Evolutionary conservation across 2,888 invertebrate species (phyloP).

Genomic region (Orthonevra nobilis): DNA sequence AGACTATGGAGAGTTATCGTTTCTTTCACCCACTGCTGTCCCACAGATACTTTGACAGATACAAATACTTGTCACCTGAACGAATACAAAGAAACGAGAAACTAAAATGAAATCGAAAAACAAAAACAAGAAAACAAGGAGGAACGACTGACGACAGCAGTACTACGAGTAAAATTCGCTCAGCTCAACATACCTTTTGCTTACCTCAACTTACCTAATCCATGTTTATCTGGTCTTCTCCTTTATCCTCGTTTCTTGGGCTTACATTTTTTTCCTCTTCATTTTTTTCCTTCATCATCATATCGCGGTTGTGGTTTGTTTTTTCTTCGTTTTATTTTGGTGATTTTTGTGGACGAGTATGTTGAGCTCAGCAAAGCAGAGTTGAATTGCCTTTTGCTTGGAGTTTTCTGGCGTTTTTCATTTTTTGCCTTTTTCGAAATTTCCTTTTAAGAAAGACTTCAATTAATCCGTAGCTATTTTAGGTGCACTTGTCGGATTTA

Average conservation of each 20-base stretch:
- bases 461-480: slow-evolving; percentile 55
- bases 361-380: slow-evolving; percentile 16
- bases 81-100: slow-evolving; percentile 3
- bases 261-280: background rate
- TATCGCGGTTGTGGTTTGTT: background rate
- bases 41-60: slow-evolving; percentile 11
- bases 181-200: slow-evolving; percentile 52
- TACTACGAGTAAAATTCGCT: slow-evolving; percentile 28
- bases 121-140: slow-evolving; percentile 29
- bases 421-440: slow-evolving; percentile 8
- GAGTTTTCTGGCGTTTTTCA: slow-evolving; percentile 16
- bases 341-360: slow-evolving; percentile 2
- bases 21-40: background rate
- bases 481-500: slow-evolving; percentile 60
- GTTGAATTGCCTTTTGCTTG: slow-evolving; percentile 35
- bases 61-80: slow-evolving; percentile 42
- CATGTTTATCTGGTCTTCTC: slow-evolving; percentile 55
- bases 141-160: too few relatives aligned
- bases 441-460: slow-evolving; percentile 44
- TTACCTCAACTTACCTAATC: slow-evolving; percentile 66
- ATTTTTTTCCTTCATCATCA: slow-evolving; percentile 6
- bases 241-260: slow-evolving; percentile 4
- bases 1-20: slow-evolving; percentile 46
- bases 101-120: slow-evolving; percentile 44
- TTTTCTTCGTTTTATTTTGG: background rate